A percentile compares a stretch with the other conserved stretches of the same genome.
phyloP scores from a whole-genome alignment of 1,140 invertebrate genomes.

The Homalodisca vitripennis region DNA sequence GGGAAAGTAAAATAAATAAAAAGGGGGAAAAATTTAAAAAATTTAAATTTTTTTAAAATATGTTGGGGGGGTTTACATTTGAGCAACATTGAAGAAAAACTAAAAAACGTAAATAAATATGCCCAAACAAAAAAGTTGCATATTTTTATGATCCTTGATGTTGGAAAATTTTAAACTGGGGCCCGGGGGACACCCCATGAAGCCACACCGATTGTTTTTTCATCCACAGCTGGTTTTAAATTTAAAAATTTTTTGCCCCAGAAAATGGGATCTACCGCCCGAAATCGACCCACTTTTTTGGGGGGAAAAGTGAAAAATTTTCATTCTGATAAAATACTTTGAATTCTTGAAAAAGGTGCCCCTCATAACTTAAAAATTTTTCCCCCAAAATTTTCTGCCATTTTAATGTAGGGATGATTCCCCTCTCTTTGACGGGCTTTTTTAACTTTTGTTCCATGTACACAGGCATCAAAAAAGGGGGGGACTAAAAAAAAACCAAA shows the following conservation, averaged over 20 bases:
- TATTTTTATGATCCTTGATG: slow-evolving; percentile 95
- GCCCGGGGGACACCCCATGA: slow-evolving; percentile 99
- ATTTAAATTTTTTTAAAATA: no score
- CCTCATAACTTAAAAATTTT: slow-evolving; percentile 94
- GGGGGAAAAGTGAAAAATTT: slow-evolving; percentile 99
- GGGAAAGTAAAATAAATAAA: no score
- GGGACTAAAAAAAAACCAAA: no score
- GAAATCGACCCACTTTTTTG: slow-evolving; percentile 88
- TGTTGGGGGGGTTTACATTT: no score
- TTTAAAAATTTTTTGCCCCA: slow-evolving; percentile 95
- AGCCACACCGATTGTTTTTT: slow-evolving; percentile 92
- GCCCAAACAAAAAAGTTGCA: slow-evolving; percentile 67
- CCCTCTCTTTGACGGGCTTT: slow-evolving; percentile 96
- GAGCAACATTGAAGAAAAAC: no score
- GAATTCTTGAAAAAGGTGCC: slow-evolving; percentile 93
- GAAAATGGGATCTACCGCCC: slow-evolving; percentile 95
- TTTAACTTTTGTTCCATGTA: slow-evolving; percentile 99
- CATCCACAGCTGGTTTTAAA: slow-evolving; percentile 94
- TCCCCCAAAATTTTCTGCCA: slow-evolving; percentile 88
- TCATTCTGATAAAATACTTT: slow-evolving; percentile 98
- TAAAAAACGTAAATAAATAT: slow-evolving; percentile 29
- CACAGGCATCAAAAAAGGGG: slow-evolving; percentile 93
- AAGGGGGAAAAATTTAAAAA: no score
- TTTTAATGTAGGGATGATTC: slow-evolving; percentile 99
- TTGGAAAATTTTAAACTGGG: slow-evolving; percentile 96